Evolutionary conservation across 2,888 invertebrate species (phyloP), one percentile per base, ranked within the genome.

Genomic region (Plusia festucae): DNA sequence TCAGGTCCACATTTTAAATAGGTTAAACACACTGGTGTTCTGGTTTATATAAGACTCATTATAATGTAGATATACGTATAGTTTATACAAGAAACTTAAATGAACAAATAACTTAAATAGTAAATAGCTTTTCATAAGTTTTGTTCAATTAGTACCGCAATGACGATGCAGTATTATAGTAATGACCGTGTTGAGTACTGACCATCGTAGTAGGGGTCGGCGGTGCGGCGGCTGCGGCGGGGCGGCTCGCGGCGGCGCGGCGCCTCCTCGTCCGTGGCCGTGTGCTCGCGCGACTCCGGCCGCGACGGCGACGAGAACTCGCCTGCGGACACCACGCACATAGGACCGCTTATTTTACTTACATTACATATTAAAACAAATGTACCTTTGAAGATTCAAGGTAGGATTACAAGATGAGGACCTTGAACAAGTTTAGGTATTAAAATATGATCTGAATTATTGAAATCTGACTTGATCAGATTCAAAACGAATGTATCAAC

Each of bases 241-340:
- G 87, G 72, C 34, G 60, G 7, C 40, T 84, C 87, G 22, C 76
- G 78, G 59, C 87, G 86, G 51, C 81, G 85, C 60, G 82, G 84
- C 72, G 78, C 71, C 61, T 91, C 92, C 70, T 93, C 93, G 83
- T 93, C 93, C 11, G 91, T 90, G 72, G 84, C 89, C 46, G 86
- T 80, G 66, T 90, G 88, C 74, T 91, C 93, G 77, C 93, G 91
- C 40, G 93, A 92, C 34, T 90, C 92, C 46, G 92, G 83, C 24
- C 93, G 90, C 22, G 91, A 88, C 73, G 90, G 88, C 18, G 89
- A 85, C 71, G 91, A 91, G 79, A 85, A 88, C 58, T 91, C 93
- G 55, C 89, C 93, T 90, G 82, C 9, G 53, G 34, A 67, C 32
- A 68, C 27, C 54, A 65, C 53, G 68, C 18, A 52, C 20, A 13